phyloP scores from a whole-genome alignment of 2,888 invertebrate species.

The Pegoplata infirma region DNA sequence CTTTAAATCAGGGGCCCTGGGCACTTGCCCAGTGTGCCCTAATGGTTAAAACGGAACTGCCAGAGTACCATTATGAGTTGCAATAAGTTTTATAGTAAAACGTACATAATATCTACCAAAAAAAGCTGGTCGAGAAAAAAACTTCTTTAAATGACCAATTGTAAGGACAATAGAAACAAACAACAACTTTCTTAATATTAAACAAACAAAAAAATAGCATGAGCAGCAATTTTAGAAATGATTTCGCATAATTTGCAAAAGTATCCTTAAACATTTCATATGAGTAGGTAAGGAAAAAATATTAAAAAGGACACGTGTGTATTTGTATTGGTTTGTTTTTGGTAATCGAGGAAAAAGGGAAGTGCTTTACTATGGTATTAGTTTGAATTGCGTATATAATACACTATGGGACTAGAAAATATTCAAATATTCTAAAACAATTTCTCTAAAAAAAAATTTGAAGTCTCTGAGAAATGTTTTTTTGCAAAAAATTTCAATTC shows the following conservation, averaged over 20 bases:
- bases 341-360: neutral
- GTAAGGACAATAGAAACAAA: slow-evolving; percentile 43
- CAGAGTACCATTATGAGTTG: slow-evolving; percentile 28
- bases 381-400: neutral
- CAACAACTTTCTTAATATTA: slow-evolving; percentile 53
- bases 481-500: no score
- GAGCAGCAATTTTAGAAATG: slow-evolving; percentile 72
- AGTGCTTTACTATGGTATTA: neutral
- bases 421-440: no score
- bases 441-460: no score
- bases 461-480: no score
- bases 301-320: slow-evolving; percentile 36
- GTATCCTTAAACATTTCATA: slow-evolving; percentile 61
- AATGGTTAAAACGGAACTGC: no score
- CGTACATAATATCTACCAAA: no score
- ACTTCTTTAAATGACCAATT: slow-evolving; percentile 49
- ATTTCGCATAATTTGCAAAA: slow-evolving; percentile 76
- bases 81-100: slow-evolving; percentile 34
- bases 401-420: neutral
- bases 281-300: no score
- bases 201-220: slow-evolving; percentile 47
- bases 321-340: slow-evolving; percentile 23
- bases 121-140: no score
- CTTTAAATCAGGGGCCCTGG: no score
- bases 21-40: no score